These are phyloP conservation scores for Porites lobata DNA, from an alignment of 92 coral and sea anemone species.

Conservation along the genomic window DNA sequence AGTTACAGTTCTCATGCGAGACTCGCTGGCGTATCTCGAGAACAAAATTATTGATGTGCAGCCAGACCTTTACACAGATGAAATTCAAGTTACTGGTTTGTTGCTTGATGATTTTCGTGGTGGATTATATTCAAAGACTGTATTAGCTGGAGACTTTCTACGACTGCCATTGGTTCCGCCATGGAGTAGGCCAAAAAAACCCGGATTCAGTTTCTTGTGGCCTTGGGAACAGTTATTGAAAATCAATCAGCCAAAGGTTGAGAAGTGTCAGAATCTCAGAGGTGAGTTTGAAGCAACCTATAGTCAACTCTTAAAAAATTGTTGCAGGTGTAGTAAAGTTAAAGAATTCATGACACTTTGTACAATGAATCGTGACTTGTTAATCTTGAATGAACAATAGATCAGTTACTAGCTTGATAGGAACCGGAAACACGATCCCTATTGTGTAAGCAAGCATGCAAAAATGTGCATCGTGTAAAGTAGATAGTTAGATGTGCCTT, in stretches of 20 bases:
- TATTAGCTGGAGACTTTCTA: constrained; percentile 61
- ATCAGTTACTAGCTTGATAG: no score
- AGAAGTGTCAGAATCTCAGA: constrained; percentile 69
- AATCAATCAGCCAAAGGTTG: constrained; percentile 53
- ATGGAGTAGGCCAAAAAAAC: constrained; percentile 85
- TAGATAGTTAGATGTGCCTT: no score
- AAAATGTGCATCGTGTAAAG: no score
- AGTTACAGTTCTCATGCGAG: constrained; percentile 74
- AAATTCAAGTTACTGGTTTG: constrained; percentile 60
- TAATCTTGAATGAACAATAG: no score
- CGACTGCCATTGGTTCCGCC: constrained; percentile 71
- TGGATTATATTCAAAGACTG: constrained; percentile 61
- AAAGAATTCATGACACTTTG: no score
- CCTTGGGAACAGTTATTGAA: constrained; percentile 71
- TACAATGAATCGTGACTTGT: no score
- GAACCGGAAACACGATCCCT: no score
- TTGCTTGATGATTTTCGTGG: constrained; percentile 52
- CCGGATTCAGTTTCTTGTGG: constrained; percentile 78
- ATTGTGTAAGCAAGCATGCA: no score
- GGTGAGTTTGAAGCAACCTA: constrained; percentile 53
- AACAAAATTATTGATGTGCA: constrained; percentile 78
- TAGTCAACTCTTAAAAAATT: background rate
- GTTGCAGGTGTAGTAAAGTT: no score
- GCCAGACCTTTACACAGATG: constrained; percentile 83
- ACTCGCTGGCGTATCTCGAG: constrained; percentile 79